Conservation (phyloP, 1,140 invertebrate genomes). For the Cyclargus thomasi region DNA sequence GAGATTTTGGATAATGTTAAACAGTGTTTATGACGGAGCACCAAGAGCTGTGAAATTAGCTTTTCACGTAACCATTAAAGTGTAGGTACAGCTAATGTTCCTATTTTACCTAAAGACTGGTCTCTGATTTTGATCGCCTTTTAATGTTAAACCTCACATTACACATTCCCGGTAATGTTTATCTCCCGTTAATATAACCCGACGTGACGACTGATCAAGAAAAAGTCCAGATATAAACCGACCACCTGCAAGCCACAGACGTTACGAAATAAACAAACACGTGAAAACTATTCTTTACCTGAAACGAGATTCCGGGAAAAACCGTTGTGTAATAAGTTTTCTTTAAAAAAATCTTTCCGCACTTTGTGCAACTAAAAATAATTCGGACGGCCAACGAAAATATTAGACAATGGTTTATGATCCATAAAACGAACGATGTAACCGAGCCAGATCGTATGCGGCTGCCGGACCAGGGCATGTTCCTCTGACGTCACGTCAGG, state of each 20-base stretch:
- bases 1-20: background rate
- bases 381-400: conserved; percentile 28
- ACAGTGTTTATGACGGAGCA: background rate
- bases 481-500: background rate
- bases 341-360: conserved; percentile 15
- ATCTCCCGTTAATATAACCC: background rate
- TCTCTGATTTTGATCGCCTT: background rate
- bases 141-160: background rate
- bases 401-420: conserved; percentile 55
- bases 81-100: too few species aligned
- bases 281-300: background rate
- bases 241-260: background rate
- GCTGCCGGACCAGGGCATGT: conserved; percentile 27
- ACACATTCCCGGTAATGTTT: conserved; percentile 1
- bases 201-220: background rate
- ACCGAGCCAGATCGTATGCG: conserved; percentile 28
- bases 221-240: background rate
- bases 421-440: conserved; percentile 53
- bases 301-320: conserved; percentile 6
- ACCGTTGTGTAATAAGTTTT: conserved; percentile 14
- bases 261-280: conserved; percentile 14
- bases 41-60: too few species aligned
- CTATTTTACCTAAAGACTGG: background rate
- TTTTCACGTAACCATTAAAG: too few species aligned
- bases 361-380: conserved; percentile 33